Percentiles rank a stretch among this genome's conserved stretches.
Conservation (phyloP, 2,797 vertebrate genomes). For the Dendrocincla tyrannina region DNA sequence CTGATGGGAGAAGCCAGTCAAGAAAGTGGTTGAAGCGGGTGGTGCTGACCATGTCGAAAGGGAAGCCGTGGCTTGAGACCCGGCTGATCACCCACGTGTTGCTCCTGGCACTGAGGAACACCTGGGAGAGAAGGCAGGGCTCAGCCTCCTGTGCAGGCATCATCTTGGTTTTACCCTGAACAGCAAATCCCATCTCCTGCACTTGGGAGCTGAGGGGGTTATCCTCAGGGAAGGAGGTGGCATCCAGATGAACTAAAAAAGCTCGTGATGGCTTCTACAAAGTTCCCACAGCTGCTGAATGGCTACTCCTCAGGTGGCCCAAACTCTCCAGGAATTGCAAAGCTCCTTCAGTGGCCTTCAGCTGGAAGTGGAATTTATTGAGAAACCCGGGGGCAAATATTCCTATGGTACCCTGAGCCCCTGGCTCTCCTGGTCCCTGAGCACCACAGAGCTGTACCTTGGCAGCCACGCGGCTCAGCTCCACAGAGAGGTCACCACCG, state of each 20-base stretch:
- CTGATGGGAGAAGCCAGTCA: conserved; percentile 70
- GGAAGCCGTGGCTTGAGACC: conserved; percentile 78
- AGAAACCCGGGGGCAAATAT: not conserved
- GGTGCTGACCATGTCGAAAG: conserved; percentile 71
- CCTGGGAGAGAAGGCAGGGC: conserved; percentile 72
- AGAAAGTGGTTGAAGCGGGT: conserved; percentile 74
- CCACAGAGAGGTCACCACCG: conserved; percentile 85
- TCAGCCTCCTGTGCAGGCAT: not conserved
- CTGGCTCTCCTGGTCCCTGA: fast-evolving
- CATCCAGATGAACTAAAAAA: not conserved
- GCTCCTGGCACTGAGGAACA: conserved; percentile 86
- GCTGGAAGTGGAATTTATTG: not conserved
- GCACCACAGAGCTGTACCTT: conserved; percentile 69
- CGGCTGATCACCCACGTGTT: conserved; percentile 83
- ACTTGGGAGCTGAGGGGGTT: not conserved
- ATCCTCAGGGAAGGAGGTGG: not conserved
- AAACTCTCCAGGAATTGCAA: not conserved
- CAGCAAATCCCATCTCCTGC: not conserved
- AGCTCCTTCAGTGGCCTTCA: not conserved
- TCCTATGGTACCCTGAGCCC: not conserved
- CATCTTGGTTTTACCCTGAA: not conserved
- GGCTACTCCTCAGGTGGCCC: not conserved
- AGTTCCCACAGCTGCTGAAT: not conserved
- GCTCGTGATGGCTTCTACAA: not conserved
- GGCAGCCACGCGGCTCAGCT: conserved; percentile 81